Evolutionary conservation across 2,113 vertebrate species (phyloP).

Genomic region (Solea senegalensis): DNA sequence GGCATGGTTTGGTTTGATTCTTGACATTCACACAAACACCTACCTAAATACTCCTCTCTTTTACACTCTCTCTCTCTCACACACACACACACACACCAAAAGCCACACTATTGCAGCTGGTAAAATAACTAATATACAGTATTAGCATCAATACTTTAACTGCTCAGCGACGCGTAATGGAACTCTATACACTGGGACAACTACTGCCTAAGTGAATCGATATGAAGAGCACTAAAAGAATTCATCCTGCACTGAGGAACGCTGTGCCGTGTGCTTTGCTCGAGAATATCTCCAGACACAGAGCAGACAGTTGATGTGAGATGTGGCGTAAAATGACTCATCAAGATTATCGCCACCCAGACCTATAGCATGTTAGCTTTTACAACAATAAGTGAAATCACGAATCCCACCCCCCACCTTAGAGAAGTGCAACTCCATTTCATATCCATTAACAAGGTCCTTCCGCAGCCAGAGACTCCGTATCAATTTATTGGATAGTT

Average conservation of each 20-base stretch:
- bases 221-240: slow-evolving; percentile 1
- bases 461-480: slow-evolving; percentile 72
- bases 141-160: background rate
- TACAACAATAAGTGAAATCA: slow-evolving; percentile 68
- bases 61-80: too few species aligned
- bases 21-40: too few species aligned
- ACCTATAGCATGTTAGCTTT: slow-evolving; percentile 58
- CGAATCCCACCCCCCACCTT: slow-evolving; percentile 55
- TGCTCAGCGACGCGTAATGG: background rate
- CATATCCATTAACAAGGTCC: slow-evolving; percentile 78
- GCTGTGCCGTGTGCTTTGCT: background rate
- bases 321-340: slow-evolving; percentile 21
- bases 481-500: slow-evolving; percentile 83
- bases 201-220: background rate
- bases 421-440: slow-evolving; percentile 74
- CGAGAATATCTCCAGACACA: too few species aligned
- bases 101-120: background rate
- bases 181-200: background rate
- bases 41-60: too few species aligned
- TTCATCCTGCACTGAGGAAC: background rate
- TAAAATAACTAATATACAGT: background rate
- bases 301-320: background rate
- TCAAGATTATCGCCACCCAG: slow-evolving; percentile 27
- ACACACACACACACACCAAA: background rate
- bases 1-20: too few species aligned